Evolutionary conservation across 2,113 vertebrate species (phyloP), one percentile per base, ranked within the genome.

Genomic region (Apaloderma vittatum): DNA sequence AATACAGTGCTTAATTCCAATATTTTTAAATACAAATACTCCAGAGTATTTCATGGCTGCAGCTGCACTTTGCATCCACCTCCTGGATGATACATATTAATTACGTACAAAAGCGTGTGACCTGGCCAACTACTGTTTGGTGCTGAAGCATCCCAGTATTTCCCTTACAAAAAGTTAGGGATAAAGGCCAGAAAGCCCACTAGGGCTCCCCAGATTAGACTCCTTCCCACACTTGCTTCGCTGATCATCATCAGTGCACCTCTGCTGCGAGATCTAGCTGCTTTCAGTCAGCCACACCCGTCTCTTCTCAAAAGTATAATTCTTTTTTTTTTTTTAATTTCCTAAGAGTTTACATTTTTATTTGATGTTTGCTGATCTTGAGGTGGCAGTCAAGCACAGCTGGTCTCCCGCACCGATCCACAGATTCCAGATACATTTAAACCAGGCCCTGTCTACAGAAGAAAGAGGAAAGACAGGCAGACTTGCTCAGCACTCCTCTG

Each of bases 341-440:
- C 12, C 8, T 8, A 75, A 72, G 78, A 85, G 54, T 61, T 89
- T 17, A 72, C 37, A 32, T 79, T 88, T 93, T 87, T 73, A 20
- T 85, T 85, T 92, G 18, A 36, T 86, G 65, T 82, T 83, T 88
- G 8, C 81, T 93, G 86, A 62, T 93, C 63, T 86, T 73, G 32
- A 88, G 34, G 59, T 27, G 12, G 43, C 51, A 92, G 37, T 40
- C 62, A 88, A 66, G 54, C 63, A 70, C 94, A 95, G 79, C 55
- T 86, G 63, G 72, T 92, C 40, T 83, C 36, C 79, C 13, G 12
- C 67, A 55, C 15, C 71, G 72, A 88, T 65, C 76, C 57, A 43
- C 67, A 78, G n/a, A 66, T 66, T 68, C 6, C 43, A 73, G 63
- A 52, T 12, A 34, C 4, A 5, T 54, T 79, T 86, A 61, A 90